phyloP scores from a whole-genome alignment of 2,888 invertebrate genomes.

The Trissolcus japonicus region DNA sequence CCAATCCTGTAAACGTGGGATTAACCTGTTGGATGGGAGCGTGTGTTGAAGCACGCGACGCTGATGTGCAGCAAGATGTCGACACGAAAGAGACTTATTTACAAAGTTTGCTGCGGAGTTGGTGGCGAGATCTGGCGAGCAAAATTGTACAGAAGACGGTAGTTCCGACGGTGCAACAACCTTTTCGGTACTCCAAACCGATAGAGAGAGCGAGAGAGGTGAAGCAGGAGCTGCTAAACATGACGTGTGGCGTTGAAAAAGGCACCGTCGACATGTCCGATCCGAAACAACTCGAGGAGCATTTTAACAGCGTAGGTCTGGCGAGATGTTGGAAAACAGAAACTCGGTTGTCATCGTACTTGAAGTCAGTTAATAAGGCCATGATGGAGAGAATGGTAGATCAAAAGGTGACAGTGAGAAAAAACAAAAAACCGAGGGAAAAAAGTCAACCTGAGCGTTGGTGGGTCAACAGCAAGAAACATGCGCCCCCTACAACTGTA shows the following conservation, averaged over 20 bases:
- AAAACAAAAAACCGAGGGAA: neutral
- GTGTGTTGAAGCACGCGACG: too few species aligned
- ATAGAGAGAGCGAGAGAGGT: conserved; percentile 26
- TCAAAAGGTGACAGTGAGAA: neutral
- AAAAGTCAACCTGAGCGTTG: neutral
- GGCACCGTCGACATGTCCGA: conserved; percentile 12
- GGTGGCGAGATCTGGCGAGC: neutral
- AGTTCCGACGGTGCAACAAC: too few species aligned
- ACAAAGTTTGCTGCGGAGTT: conserved; percentile 4
- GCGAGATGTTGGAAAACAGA: conserved; percentile 2
- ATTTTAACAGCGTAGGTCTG: conserved; percentile 1
- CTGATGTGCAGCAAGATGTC: too few species aligned
- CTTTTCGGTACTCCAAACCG: conserved; percentile 11
- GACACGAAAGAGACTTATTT: too few species aligned
- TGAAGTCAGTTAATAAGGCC: conserved; percentile 23
- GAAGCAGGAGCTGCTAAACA: conserved; percentile 1
- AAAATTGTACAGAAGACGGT: neutral
- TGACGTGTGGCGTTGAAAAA: conserved; percentile 6
- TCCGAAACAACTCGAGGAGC: conserved; percentile 10
- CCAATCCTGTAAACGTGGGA: too few species aligned
- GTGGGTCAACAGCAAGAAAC: too few species aligned
- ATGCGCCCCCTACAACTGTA: neutral
- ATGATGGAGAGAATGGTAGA: neutral
- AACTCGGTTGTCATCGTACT: neutral
- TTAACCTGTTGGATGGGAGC: too few species aligned